A percentile compares a stretch with the other conserved stretches of the same genome.
These are phyloP conservation scores for Paragorgia papillata DNA, from an alignment of 92 coral and sea anemone species.

Conservation along the genomic window DNA sequence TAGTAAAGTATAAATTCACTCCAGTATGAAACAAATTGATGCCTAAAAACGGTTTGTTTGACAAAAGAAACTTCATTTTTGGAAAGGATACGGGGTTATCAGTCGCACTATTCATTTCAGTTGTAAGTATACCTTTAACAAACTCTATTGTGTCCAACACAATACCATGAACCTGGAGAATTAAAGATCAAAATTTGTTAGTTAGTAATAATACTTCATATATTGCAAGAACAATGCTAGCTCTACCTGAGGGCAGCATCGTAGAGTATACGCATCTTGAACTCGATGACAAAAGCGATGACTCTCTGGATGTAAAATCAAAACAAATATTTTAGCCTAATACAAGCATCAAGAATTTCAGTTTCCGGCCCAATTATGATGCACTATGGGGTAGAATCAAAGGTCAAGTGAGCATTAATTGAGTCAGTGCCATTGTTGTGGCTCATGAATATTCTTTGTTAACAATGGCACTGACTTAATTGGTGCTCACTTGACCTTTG, in stretches of 20 bases:
- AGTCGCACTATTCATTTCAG: slow-evolving; percentile 98
- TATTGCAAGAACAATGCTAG: too few species aligned
- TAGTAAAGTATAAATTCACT: background rate
- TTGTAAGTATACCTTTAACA: slow-evolving; percentile 81
- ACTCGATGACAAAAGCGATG: slow-evolving; percentile 87
- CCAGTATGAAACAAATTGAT: background rate
- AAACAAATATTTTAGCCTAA: background rate
- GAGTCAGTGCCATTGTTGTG: too few species aligned
- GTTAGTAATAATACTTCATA: too few species aligned
- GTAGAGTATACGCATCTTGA: slow-evolving; percentile 93
- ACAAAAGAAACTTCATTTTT: background rate
- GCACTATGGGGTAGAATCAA: background rate
- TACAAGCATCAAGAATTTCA: too few species aligned
- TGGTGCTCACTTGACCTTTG: too few species aligned
- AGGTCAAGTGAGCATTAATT: too few species aligned
- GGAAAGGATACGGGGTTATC: slow-evolving; percentile 97
- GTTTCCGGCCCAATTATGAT: too few species aligned
- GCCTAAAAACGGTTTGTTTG: background rate
- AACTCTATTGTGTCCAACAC: slow-evolving; percentile 90
- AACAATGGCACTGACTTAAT: too few species aligned
- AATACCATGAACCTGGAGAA: slow-evolving; percentile 85
- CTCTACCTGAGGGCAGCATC: slow-evolving; percentile 95
- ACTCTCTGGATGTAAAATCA: slow-evolving; percentile 61
- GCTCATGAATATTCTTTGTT: too few species aligned
- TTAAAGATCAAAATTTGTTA: background rate